Evolutionary conservation across 2,888 invertebrate species (phyloP).

Genomic region (Onchidella celtica): DNA sequence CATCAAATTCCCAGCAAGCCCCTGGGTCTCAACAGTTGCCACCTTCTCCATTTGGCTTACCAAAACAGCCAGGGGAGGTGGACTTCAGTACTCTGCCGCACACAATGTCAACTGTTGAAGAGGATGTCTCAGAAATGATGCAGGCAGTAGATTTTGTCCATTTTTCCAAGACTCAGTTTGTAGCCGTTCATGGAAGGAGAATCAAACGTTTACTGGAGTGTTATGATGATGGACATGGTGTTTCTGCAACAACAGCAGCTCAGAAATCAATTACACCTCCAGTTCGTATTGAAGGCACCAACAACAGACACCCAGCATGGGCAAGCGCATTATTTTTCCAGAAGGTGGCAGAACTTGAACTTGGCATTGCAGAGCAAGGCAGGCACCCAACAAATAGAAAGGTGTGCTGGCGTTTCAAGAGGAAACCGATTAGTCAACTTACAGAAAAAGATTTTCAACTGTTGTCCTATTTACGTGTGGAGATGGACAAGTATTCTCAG

Average conservation of each 20-base stretch:
- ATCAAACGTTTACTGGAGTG: conserved; percentile 60
- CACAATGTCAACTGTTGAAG: conserved; percentile 51
- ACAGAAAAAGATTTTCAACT: conserved; percentile 55
- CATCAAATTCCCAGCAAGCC: not conserved
- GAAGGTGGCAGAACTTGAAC: conserved; percentile 59
- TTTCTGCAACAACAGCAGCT: conserved; percentile 62
- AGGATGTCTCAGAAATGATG: conserved; percentile 53
- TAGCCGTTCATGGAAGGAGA: conserved; percentile 55
- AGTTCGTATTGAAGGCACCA: conserved; percentile 57
- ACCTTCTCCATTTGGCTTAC: conserved; percentile 24
- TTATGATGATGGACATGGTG: conserved; percentile 60
- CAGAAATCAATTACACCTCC: conserved; percentile 64
- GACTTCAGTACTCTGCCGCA: conserved; percentile 51
- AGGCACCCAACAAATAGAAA: conserved; percentile 60
- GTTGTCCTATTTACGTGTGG: conserved; percentile 56
- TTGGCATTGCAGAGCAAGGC: conserved; percentile 56
- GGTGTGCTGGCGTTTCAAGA: conserved; percentile 60
- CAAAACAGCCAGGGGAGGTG: conserved; percentile 45
- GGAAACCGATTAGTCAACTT: conserved; percentile 53
- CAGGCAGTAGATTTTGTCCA: conserved; percentile 56
- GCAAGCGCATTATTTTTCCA: conserved; percentile 62
- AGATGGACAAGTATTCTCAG: conserved; percentile 56
- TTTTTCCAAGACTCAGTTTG: conserved; percentile 57
- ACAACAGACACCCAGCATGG: conserved; percentile 61
- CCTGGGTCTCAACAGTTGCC: conserved; percentile 17